Base-by-base conservation (phyloP, 1,140 invertebrate species). In the Akabosia matsudoensis region DNA sequence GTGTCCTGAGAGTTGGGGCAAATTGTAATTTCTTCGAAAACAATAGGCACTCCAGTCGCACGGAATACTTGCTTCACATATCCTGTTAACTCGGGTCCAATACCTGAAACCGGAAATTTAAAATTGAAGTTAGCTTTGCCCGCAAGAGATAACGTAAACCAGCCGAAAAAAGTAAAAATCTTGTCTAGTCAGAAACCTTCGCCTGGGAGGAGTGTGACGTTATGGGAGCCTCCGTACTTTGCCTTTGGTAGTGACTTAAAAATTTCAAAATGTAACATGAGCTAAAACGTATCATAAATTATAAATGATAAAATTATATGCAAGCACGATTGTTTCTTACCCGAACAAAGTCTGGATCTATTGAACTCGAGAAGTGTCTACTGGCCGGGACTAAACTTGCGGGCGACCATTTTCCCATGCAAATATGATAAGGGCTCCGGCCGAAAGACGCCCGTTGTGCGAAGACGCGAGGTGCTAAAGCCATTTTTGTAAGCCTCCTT, bases 1-100 rank as follows among this genome's bases (percentile, higher is more conserved):
- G 84, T 87, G 82, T 86, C 83, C 14, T 86, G 85, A 22, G 83
- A 82, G 3, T 83, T 80, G 3, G 85, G 85, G 81, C 87, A 86
- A 37, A 89, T 83, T 67, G 86, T 82, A 28, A 90, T 84, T 70
- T 87, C 85, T 83, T 90, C 89, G 87, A 91, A 90, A 81, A 90
- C 88, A 33, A 91, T 86, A 4, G 91, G 90, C 33, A 88, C 87
- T 52, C 88, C 86, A 33, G 87, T 86, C 82, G 84, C 85, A 72
- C 87, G 86, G 78, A 89, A 90, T 18, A 90, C 84, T 52, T 87
- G 84, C 76, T 85, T 83, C 10, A 90, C 85, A 81, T 87, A 84
- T 2, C 80, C 79, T 82, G 87, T 86, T 84, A 91, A 86, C 83
- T 91, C 88, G 51, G 89, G 86, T 52, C 89, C 88, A 83, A 89